These are phyloP conservation scores for Eulimnadia texana DNA, from an alignment of 1,140 invertebrate genomes.

Conservation along the genomic window DNA sequence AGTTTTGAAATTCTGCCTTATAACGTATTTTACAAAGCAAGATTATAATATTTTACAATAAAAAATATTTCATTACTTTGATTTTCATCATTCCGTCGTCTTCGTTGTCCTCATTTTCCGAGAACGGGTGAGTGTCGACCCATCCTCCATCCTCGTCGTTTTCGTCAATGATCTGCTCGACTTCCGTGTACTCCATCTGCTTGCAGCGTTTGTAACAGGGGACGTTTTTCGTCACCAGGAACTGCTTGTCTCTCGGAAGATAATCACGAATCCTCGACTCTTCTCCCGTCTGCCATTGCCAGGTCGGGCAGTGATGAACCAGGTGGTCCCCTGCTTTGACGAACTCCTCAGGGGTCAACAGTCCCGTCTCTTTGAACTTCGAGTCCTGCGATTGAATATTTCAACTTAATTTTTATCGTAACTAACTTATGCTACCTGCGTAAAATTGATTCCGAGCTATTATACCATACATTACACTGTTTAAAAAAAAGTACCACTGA, in stretches of 20 bases:
- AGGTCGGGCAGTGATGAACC: slow-evolving; percentile 97
- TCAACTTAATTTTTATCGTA: slow-evolving; percentile 6
- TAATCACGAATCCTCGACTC: slow-evolving; percentile 70
- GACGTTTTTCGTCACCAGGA: slow-evolving; percentile 90
- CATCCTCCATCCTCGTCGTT: slow-evolving; percentile 83
- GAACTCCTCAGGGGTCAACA: slow-evolving; percentile 92
- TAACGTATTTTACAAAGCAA: no score
- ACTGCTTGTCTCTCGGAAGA: slow-evolving; percentile 90
- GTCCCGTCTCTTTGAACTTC: slow-evolving; percentile 95
- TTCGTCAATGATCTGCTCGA: slow-evolving; percentile 76
- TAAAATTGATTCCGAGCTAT: neutral
- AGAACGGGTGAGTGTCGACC: slow-evolving; percentile 96
- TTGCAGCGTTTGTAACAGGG: slow-evolving; percentile 86
- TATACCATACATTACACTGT: no score
- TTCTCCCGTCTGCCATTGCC: slow-evolving; percentile 93
- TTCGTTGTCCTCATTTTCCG: slow-evolving; percentile 29
- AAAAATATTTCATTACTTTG: slow-evolving; percentile 22
- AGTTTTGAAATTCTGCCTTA: no score
- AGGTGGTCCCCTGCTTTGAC: slow-evolving; percentile 94
- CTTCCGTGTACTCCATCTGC: slow-evolving; percentile 83
- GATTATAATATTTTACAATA: neutral
- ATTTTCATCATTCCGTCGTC: slow-evolving; percentile 21
- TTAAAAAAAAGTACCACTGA: no score
- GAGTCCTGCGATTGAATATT: slow-evolving; percentile 61
- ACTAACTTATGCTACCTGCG: slow-evolving; percentile 8